Base-by-base conservation (phyloP, 2,797 vertebrate genomes). In the Petrocephalus schoutedeni region DNA sequence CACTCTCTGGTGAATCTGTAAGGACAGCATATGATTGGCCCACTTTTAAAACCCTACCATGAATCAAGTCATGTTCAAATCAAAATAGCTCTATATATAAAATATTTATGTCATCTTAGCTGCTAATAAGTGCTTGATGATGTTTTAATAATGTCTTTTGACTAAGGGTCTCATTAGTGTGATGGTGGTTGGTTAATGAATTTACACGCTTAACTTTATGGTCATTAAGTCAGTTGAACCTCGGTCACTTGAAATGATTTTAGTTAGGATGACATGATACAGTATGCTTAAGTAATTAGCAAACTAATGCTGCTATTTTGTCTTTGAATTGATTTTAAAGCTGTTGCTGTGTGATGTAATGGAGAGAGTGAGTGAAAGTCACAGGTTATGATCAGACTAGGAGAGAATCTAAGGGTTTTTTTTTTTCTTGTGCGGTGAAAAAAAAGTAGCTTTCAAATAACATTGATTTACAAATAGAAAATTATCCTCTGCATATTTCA, bases 401-500 rank as follows among this genome's bases (percentile, higher is more conserved):
- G 1, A 45, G 77, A 83, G n/a, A 83, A 83, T 83, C 49, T 83
- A 7, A 82, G 45, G 36, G 16, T 10, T 80, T 80, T 45, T 45
- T 28, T 64, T 67, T 14, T 10, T 45, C 1, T 45, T 28, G 28
- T 12, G 8, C 1, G 32, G 64, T 32, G 28, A 32, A 67, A 67
- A 80, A 83, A 83, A 21, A 49, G n/a, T 51, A 83, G 80, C 45
- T 83, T 83, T 28, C 51, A 85, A 56, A 56, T 19, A 56, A 28
- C 23, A 32, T 89, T 90, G 89, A 91, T 90, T 91, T 91, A 92
- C 91, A 92, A 93, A 93, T 91, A 91, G 91, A 89, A 93, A 92
- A 92, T 92, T 89, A 91, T 90, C 83, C 86, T 56, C 89, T 92
- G 90, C 91, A 92, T 92, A 91, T 92, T 93, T 93, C 54, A 93